Conservation (phyloP, 2,113 vertebrate species). For the Morone chrysops region DNA sequence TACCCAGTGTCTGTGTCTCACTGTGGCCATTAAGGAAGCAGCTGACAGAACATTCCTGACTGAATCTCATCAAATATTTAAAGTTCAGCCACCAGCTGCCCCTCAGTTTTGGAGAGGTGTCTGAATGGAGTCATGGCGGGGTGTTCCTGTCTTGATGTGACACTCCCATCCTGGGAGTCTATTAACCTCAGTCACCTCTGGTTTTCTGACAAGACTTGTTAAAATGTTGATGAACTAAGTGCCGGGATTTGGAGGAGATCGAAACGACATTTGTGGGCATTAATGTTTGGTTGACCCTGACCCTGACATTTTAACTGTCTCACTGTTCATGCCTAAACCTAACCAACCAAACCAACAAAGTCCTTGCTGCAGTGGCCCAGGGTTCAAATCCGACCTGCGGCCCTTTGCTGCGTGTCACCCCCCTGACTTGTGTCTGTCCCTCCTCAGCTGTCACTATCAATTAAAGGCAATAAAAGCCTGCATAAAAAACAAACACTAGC, state of each 20-base stretch:
- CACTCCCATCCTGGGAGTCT: neutral
- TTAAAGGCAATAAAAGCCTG: too few species aligned
- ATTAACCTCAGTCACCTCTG: neutral
- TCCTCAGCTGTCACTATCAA: too few species aligned
- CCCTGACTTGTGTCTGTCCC: too few species aligned
- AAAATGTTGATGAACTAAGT: neutral
- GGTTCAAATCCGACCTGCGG: too few species aligned
- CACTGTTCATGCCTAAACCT: too few species aligned
- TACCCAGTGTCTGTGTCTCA: neutral
- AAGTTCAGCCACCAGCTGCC: constrained; percentile 16
- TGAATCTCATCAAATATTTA: constrained; percentile 46
- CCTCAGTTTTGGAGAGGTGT: neutral
- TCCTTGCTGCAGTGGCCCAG: too few species aligned
- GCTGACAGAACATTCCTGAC: constrained; percentile 12
- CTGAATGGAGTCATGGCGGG: neutral
- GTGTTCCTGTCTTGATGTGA: neutral
- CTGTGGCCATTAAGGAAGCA: constrained; percentile 9
- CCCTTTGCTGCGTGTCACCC: too few species aligned
- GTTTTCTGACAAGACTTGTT: neutral
- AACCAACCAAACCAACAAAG: too few species aligned
- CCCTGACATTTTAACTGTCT: too few species aligned
- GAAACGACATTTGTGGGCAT: too few species aligned
- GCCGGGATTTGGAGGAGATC: neutral
- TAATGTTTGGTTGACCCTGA: neutral
- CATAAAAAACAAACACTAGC: too few species aligned